Percentiles rank a stretch among this genome's conserved stretches.
These are phyloP conservation scores for Gnathonemus longibarbis DNA, from an alignment of 2,113 vertebrate species.

Conservation along the genomic window DNA sequence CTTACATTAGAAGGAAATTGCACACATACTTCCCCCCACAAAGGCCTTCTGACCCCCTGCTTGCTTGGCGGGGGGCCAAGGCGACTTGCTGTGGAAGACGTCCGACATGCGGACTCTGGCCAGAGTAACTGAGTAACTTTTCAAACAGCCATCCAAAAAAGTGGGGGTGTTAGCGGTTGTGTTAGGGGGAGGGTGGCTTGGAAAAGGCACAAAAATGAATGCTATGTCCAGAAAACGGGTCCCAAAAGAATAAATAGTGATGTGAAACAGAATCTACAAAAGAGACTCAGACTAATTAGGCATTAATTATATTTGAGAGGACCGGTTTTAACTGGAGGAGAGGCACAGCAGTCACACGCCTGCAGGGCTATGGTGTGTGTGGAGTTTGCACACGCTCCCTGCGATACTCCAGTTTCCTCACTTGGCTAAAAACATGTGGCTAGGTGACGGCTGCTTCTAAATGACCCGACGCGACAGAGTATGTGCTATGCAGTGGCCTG, in stretches of 20 bases:
- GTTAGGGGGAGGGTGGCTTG: background rate
- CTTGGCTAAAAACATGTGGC: background rate
- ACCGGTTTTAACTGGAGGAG: background rate
- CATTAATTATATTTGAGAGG: background rate
- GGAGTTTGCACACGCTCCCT: background rate
- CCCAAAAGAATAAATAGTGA: background rate
- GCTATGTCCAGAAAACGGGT: conserved; percentile 1
- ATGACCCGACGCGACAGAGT: background rate
- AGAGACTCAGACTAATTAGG: background rate
- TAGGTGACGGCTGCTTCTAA: background rate
- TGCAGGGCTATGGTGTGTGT: background rate
- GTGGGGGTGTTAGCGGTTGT: background rate
- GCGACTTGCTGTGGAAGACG: conserved; percentile 22
- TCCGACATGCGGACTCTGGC: conserved; percentile 4
- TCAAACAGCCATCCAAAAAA: conserved; percentile 2
- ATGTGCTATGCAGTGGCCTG: background rate
- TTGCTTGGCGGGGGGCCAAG: conserved; percentile 33
- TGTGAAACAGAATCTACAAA: background rate
- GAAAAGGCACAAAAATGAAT: conserved; percentile 7
- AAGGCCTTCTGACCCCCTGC: conserved; percentile 31
- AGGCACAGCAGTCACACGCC: background rate
- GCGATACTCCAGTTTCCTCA: background rate
- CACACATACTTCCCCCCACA: conserved; percentile 43
- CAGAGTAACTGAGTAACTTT: background rate
- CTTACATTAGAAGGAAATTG: conserved; percentile 58